Percentiles rank a stretch among this genome's conserved stretches.
phyloP scores from a whole-genome alignment of 2,797 vertebrate species.

The Iguana delicatissima region DNA sequence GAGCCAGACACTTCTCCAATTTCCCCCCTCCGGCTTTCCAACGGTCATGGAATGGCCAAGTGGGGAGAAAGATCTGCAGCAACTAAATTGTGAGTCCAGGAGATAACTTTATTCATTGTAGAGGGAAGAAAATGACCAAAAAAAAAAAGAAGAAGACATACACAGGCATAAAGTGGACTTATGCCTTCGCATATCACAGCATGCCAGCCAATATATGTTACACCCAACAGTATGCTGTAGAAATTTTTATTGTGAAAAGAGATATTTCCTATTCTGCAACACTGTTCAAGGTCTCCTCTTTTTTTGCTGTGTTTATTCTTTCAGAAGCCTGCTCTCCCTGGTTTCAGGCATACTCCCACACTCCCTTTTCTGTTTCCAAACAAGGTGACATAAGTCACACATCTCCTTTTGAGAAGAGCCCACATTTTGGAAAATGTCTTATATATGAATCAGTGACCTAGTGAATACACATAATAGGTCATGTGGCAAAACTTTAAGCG shows the following conservation, averaged over 20 bases:
- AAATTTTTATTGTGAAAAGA: not conserved
- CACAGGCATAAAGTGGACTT: no score
- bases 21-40: no score
- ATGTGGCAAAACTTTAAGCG: not conserved
- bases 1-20: no score
- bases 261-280: not conserved
- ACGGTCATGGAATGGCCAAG: no score
- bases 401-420: not conserved
- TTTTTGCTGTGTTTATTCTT: not conserved
- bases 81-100: no score
- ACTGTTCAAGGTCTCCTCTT: not conserved
- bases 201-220: not conserved
- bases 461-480: not conserved
- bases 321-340: not conserved
- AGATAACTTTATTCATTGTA: no score
- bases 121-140: no score
- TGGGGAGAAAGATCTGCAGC: no score
- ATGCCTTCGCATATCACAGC: no score
- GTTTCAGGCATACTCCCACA: not conserved
- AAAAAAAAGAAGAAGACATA: no score
- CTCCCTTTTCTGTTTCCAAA: slow-evolving; percentile 5
- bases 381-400: not conserved
- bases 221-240: not conserved
- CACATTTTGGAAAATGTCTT: not conserved
- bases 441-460: not conserved